These are phyloP conservation scores for Macrostomum lignano DNA, from an alignment of 1,140 invertebrate genomes.

Conservation along the genomic window DNA sequence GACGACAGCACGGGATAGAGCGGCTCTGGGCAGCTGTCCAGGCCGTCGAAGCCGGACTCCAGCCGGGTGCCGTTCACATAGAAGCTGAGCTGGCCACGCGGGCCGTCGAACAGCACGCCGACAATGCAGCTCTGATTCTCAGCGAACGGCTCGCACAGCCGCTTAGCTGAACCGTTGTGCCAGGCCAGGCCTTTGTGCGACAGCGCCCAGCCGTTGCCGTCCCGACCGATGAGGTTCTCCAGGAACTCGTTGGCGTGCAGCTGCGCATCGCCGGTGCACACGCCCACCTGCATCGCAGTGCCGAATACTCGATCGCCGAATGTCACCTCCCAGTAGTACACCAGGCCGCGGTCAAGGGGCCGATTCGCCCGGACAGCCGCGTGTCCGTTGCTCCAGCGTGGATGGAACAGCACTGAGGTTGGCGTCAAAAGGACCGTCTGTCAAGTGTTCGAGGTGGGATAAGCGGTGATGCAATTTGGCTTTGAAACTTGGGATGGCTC, in stretches of 20 bases:
- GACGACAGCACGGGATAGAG: slow-evolving; percentile 42
- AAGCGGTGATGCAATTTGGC: no score
- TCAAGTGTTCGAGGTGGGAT: no score
- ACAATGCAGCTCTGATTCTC: slow-evolving; percentile 39
- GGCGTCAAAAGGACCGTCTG: no score
- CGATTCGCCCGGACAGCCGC: slow-evolving; percentile 38
- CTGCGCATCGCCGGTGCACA: slow-evolving; percentile 36
- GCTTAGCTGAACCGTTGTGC: slow-evolving; percentile 34
- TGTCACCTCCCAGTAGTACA: slow-evolving; percentile 41
- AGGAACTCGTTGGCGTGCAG: slow-evolving; percentile 38
- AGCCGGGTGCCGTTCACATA: slow-evolving; percentile 40
- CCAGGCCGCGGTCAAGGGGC: slow-evolving; percentile 34
- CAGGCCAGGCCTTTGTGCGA: slow-evolving; percentile 43
- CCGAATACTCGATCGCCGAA: slow-evolving; percentile 39
- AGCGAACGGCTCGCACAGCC: slow-evolving; percentile 39
- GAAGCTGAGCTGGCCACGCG: slow-evolving; percentile 39
- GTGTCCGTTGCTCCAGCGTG: slow-evolving; percentile 44
- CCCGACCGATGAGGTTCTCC: slow-evolving; percentile 41
- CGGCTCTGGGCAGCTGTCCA: slow-evolving; percentile 29
- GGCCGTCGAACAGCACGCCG: slow-evolving; percentile 35
- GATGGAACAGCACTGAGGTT: slow-evolving; percentile 37
- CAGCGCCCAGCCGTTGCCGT: slow-evolving; percentile 40
- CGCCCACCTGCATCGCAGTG: slow-evolving; percentile 47
- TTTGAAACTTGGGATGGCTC: no score
- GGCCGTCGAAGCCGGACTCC: slow-evolving; percentile 32